These are phyloP conservation scores for Thaleichthys pacificus DNA, from an alignment of 2,797 vertebrate genomes.

Conservation along the genomic window DNA sequence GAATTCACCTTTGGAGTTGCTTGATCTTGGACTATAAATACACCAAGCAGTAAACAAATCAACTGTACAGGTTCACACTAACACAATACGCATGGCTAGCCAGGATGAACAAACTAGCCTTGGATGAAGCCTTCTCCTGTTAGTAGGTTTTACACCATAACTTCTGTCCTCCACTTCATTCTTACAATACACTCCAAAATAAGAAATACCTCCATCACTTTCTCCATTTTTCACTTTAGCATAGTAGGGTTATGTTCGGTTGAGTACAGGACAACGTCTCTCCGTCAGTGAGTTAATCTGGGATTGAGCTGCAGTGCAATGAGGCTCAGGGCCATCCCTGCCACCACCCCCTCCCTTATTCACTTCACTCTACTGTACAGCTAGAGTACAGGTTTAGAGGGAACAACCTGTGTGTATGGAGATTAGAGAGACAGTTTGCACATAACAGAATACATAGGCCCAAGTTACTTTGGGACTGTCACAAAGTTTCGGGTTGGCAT, in stretches of 20 bases:
- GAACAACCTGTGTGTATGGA: neutral
- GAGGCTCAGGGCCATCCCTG: slow-evolving; percentile 43
- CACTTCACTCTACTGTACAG: neutral
- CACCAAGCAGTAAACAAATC: slow-evolving; percentile 51
- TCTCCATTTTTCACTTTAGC: slow-evolving; percentile 43
- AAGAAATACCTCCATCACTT: slow-evolving; percentile 29
- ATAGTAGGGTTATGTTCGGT: slow-evolving; percentile 28
- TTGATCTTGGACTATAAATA: slow-evolving; percentile 68
- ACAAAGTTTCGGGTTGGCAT: slow-evolving; percentile 9
- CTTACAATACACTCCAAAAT: slow-evolving; percentile 17
- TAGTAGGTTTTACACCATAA: neutral
- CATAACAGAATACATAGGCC: neutral
- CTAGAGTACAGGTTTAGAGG: neutral
- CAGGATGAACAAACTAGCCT: slow-evolving; percentile 33
- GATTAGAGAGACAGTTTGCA: neutral
- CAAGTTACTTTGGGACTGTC: slow-evolving; percentile 6
- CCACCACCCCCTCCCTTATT: slow-evolving; percentile 20
- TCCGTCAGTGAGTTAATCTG: slow-evolving; percentile 72
- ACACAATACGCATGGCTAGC: slow-evolving; percentile 38
- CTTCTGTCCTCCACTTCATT: slow-evolving; percentile 5
- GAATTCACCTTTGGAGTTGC: slow-evolving; percentile 56
- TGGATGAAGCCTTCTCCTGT: neutral
- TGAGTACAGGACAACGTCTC: slow-evolving; percentile 42
- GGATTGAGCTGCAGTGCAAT: slow-evolving; percentile 59
- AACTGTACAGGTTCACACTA: slow-evolving; percentile 28